These are phyloP conservation scores for Tadarida brasiliensis DNA, from an alignment of 2,797 vertebrate genomes.

Conservation along the genomic window DNA sequence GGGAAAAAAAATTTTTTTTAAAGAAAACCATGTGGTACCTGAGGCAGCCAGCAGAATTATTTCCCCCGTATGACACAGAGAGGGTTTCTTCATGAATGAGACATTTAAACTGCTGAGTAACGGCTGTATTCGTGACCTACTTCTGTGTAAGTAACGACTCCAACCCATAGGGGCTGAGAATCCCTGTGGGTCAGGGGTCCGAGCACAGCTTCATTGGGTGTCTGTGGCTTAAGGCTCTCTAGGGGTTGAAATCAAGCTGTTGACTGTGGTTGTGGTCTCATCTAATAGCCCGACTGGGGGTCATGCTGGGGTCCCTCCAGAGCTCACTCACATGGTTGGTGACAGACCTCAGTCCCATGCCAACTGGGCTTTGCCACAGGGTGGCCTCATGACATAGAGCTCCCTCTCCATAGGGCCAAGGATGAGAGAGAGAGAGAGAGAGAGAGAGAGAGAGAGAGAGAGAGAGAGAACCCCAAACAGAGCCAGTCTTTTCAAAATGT, in stretches of 20 bases:
- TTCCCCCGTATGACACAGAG: neutral
- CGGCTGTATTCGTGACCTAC: neutral
- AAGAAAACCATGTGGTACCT: no score
- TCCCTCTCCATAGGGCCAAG: neutral
- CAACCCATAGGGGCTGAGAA: neutral
- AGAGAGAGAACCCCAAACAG: neutral
- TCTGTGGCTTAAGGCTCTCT: neutral
- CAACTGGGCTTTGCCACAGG: neutral
- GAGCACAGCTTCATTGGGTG: neutral
- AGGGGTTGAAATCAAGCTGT: neutral
- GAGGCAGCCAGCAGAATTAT: neutral
- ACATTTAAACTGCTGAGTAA: neutral
- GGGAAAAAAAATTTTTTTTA: no score
- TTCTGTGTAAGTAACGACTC: neutral
- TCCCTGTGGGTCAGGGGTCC: neutral
- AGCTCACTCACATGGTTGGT: neutral
- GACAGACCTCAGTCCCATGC: neutral
- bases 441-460: neutral
- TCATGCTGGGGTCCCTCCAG: no score
- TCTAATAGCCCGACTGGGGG: neutral
- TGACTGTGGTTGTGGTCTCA: neutral
- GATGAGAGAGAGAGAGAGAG: neutral
- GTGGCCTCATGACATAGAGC: neutral
- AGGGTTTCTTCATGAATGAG: constrained; percentile 17
- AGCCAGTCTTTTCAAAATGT: neutral